These are phyloP conservation scores for Agapornis roseicollis DNA, from an alignment of 2,113 vertebrate species.

Conservation along the genomic window DNA sequence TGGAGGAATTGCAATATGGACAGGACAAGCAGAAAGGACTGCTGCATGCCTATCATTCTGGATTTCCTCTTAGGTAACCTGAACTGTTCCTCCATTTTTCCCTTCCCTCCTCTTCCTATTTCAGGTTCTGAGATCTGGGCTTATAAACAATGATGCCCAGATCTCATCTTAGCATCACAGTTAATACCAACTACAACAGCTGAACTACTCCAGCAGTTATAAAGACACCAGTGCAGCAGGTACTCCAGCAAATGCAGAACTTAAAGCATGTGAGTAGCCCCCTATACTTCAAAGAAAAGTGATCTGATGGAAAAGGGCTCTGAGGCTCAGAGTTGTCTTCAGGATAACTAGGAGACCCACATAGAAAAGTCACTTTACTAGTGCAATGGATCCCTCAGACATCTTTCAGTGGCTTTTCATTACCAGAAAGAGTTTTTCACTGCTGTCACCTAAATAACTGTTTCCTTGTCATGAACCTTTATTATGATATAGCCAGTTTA, in stretches of 20 bases:
- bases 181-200: neutral
- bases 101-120: neutral
- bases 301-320: neutral
- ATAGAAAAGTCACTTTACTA: neutral
- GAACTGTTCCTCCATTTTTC: rapidly evolving
- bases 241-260: neutral
- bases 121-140: neutral
- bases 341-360: neutral
- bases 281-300: neutral
- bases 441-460: neutral
- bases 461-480: neutral
- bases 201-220: neutral
- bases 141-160: neutral
- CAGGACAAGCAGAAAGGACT: neutral
- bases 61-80: neutral
- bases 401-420: neutral
- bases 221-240: neutral
- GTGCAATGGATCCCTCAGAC: neutral
- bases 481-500: neutral
- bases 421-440: neutral
- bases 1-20: neutral
- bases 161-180: neutral
- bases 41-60: neutral
- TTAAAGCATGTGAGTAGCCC: neutral
- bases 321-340: neutral